These are phyloP conservation scores for Cynodonichthys magdalenae DNA, from an alignment of 2,797 vertebrate species.

Conservation along the genomic window DNA sequence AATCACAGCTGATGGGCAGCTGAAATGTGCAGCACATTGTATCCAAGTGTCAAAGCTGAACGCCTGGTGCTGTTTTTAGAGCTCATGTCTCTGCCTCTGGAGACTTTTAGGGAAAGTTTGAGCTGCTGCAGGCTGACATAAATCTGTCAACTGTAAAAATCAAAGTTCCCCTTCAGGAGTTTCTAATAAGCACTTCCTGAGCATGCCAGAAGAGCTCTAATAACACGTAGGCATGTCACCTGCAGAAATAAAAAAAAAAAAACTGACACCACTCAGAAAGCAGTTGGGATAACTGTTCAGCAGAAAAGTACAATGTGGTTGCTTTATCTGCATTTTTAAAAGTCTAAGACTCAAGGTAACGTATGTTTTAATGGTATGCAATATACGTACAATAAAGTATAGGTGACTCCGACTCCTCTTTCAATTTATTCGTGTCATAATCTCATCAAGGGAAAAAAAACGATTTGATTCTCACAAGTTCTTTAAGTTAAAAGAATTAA, in stretches of 20 bases:
- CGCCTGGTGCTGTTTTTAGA: background rate
- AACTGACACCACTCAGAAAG: background rate
- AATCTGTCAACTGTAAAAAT: background rate
- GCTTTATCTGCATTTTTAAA: background rate
- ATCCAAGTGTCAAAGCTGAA: background rate
- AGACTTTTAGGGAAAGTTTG: background rate
- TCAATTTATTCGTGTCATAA: no score
- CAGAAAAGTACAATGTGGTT: background rate
- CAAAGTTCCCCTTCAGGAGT: background rate
- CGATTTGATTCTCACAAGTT: no score
- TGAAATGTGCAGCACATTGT: background rate
- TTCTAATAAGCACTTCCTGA: background rate
- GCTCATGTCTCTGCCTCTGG: background rate
- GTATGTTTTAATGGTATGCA: no score
- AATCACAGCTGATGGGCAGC: background rate
- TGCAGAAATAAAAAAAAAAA: background rate
- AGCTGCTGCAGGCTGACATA: background rate
- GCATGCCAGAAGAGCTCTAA: background rate
- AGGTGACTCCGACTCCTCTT: no score
- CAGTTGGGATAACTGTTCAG: background rate
- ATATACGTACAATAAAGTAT: no score
- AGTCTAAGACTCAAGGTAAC: background rate
- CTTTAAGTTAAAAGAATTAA: no score
- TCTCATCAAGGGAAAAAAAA: no score
- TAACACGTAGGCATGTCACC: background rate